Percentiles rank a stretch among this genome's conserved stretches.
These are phyloP conservation scores for Tilapia sparmanii DNA, from an alignment of 2,113 vertebrate species.

Conservation along the genomic window DNA sequence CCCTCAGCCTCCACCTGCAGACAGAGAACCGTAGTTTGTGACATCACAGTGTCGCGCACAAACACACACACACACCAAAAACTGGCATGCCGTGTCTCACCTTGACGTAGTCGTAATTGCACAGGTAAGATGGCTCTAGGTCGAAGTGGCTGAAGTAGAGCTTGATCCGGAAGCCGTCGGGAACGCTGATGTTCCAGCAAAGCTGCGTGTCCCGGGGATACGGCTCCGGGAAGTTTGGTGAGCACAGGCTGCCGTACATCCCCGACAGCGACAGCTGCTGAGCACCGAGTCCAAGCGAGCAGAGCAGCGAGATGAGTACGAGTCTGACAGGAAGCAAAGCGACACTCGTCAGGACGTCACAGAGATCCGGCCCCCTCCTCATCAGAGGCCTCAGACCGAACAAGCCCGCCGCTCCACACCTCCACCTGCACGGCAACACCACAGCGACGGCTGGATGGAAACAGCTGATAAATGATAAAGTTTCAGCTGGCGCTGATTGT, in stretches of 20 bases:
- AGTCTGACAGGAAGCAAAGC: not conserved
- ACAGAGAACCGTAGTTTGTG: not conserved
- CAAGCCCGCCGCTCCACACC: not conserved
- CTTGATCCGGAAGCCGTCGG: conserved; percentile 78
- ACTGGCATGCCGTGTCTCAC: conserved; percentile 59
- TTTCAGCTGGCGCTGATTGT: too few species aligned
- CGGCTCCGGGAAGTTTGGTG: conserved; percentile 86
- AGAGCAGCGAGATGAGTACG: not conserved
- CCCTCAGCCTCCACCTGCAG: conserved; percentile 81
- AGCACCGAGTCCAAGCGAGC: fast-evolving
- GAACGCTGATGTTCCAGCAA: conserved; percentile 86
- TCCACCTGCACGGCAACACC: not conserved
- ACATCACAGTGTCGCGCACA: not conserved
- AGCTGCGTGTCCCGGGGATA: conserved; percentile 81
- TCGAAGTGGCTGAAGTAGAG: conserved; percentile 96
- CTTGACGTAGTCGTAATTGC: conserved; percentile 95
- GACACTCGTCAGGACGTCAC: not conserved
- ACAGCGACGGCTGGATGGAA: too few species aligned
- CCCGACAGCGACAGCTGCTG: conserved; percentile 63
- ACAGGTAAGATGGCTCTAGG: conserved; percentile 93
- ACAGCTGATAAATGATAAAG: too few species aligned
- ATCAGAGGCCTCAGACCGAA: not conserved
- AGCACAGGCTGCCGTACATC: conserved; percentile 84
- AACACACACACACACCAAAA: not conserved
- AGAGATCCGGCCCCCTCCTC: too few species aligned